Evolutionary conservation across 2,113 vertebrate species (phyloP).

Genomic region (Sylvicapra grimmia): DNA sequence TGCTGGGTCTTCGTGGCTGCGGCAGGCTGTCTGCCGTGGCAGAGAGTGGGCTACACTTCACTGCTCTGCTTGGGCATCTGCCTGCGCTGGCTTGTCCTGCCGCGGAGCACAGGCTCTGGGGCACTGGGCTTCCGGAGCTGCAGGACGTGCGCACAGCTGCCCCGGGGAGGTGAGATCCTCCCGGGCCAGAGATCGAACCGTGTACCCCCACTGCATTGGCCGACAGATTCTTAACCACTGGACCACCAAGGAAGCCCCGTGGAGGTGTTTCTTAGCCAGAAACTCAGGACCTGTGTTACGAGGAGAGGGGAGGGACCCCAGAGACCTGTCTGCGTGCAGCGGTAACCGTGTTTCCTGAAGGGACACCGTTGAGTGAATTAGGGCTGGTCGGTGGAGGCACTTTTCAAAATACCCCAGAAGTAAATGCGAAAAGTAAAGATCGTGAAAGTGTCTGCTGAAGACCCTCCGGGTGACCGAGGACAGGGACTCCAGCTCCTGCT

Average conservation of each 20-base stretch:
- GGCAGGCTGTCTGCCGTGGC: not conserved
- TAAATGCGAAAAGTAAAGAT: not conserved
- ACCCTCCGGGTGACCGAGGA: not conserved
- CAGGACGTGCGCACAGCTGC: accelerated
- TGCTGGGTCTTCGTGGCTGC: not conserved
- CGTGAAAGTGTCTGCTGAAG: not conserved
- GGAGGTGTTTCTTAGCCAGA: not conserved
- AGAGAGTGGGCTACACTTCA: not conserved
- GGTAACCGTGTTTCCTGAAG: not conserved
- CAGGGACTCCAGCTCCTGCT: accelerated
- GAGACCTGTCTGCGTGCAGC: not conserved
- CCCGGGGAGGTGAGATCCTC: not conserved
- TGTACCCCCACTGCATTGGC: not conserved
- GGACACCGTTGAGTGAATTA: not conserved
- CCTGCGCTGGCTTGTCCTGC: not conserved
- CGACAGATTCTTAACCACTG: not conserved
- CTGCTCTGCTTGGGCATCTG: not conserved
- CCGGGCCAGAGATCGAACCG: not conserved
- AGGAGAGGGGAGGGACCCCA: not conserved
- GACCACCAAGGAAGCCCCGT: not conserved
- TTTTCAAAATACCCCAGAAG: not conserved
- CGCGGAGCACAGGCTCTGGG: not conserved
- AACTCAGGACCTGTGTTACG: not conserved
- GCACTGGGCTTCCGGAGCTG: not conserved
- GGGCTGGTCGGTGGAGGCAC: not conserved